phyloP scores from a whole-genome alignment of 2,797 vertebrate species.

The Sarcophilus harrisii region DNA sequence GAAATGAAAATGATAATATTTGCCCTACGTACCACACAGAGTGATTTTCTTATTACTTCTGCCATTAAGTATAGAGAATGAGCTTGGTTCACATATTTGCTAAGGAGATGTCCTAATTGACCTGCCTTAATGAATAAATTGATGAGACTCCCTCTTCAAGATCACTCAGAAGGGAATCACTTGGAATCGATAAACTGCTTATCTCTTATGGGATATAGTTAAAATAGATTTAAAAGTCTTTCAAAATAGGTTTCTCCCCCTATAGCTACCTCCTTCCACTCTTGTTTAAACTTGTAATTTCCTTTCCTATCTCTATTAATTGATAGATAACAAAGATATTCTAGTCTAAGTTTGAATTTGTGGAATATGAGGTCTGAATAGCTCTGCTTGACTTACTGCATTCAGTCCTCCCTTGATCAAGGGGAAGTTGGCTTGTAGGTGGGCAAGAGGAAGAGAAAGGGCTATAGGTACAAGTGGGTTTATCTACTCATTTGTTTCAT shows the following conservation, averaged over 20 bases:
- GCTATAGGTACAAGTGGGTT: background rate
- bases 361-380: background rate
- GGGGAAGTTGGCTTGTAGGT: background rate
- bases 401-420: background rate
- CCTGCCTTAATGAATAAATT: background rate
- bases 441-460: background rate
- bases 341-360: background rate
- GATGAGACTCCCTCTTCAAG: background rate
- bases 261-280: background rate
- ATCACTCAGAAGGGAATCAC: background rate
- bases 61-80: background rate
- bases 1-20: background rate
- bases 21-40: background rate
- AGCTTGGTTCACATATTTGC: background rate
- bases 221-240: background rate
- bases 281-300: background rate
- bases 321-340: background rate
- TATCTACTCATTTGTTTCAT: background rate
- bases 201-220: background rate
- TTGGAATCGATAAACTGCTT: background rate
- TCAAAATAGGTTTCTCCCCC: background rate
- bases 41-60: background rate
- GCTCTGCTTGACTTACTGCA: background rate
- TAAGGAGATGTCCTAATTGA: background rate
- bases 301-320: background rate